A percentile compares a stretch with the other conserved stretches of the same genome.
Evolutionary conservation across 2,888 invertebrate species (phyloP).

Genomic region (Pristionchus maxplancki): DNA sequence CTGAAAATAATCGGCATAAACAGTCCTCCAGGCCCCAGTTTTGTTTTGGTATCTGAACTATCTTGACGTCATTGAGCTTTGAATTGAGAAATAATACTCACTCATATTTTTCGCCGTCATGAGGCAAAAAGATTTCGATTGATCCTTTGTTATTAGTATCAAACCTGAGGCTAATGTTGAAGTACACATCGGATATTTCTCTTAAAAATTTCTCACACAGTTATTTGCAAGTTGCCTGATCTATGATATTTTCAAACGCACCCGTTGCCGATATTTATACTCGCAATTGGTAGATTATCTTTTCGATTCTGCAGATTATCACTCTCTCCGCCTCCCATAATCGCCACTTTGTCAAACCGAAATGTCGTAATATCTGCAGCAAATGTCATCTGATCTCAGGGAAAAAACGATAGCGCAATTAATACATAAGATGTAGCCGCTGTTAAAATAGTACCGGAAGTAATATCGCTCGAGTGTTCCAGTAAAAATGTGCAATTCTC

Average conservation of each 20-base stretch:
- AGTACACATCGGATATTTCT: background rate
- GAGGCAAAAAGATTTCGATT: too few relatives aligned
- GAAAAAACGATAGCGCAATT: too few relatives aligned
- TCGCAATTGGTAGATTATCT: background rate
- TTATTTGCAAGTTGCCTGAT: too few relatives aligned
- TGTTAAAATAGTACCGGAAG: too few relatives aligned
- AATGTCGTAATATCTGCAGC: background rate
- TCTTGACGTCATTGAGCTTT: too few relatives aligned
- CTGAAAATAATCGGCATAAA: background rate
- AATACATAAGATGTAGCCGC: too few relatives aligned
- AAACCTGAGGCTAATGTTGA: background rate
- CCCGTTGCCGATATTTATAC: background rate
- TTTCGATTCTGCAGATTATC: background rate
- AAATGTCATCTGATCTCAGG: too few relatives aligned
- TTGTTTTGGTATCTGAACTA: too few relatives aligned
- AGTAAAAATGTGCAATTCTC: background rate
- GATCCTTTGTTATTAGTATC: background rate
- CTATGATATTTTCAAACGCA: background rate
- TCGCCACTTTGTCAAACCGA: background rate
- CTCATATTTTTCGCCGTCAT: too few relatives aligned
- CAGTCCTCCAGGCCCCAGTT: background rate
- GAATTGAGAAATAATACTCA: too few relatives aligned
- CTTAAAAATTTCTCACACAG: too few relatives aligned
- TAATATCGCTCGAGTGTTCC: background rate
- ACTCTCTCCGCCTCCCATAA: background rate